Evolutionary conservation across 92 coral and sea anemone species (phyloP).

Genomic region (Heteractis magnifica): DNA sequence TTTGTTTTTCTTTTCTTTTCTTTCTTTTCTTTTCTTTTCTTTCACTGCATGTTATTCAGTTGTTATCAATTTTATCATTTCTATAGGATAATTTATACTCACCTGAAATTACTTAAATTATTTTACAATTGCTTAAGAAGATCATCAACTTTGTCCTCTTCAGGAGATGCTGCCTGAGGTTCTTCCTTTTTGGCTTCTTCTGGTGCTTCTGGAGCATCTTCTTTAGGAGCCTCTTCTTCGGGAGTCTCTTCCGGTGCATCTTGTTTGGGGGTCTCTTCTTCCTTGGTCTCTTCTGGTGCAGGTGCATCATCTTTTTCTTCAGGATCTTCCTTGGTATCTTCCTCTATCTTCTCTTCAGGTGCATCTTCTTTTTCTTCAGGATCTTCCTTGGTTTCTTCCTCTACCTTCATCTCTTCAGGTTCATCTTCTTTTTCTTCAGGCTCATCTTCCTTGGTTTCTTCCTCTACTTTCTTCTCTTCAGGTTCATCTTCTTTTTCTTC

Average conservation of each 20-base stretch:
- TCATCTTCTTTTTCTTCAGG: not conserved
- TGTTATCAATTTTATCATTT: not conserved
- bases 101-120: not conserved
- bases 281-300: conserved; percentile 5
- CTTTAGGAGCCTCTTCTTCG: conserved; percentile 12
- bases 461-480: not conserved
- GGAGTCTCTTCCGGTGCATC: not conserved
- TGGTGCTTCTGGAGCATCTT: conserved; percentile 13
- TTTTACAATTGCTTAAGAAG: conserved; percentile 18
- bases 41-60: not conserved
- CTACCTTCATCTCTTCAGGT: not conserved
- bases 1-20: not conserved
- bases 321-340: not conserved
- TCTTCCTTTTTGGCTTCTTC: conserved; percentile 10
- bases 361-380: not conserved
- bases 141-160: conserved; percentile 4
- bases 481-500: not conserved
- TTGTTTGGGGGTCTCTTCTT: not conserved
- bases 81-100: not conserved
- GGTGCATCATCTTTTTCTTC: conserved; percentile 2
- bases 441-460: not conserved
- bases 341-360: not conserved
- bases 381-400: too few species aligned
- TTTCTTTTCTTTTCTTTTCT: not conserved
- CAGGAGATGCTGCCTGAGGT: conserved; percentile 9